Evolutionary conservation across 2,797 vertebrate species (phyloP).

Genomic region (Pipistrellus pygmaeus): DNA sequence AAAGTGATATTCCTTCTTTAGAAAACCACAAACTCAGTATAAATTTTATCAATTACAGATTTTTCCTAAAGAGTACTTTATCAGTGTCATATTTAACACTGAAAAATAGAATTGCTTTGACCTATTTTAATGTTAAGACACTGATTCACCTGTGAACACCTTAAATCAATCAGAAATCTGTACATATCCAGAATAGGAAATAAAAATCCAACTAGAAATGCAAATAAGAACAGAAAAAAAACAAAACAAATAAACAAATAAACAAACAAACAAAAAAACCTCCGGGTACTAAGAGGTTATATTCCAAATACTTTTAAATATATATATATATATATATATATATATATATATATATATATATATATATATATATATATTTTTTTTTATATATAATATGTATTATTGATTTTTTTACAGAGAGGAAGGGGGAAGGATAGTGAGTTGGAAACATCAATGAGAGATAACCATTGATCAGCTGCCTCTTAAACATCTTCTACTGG

Average conservation of each 20-base stretch:
- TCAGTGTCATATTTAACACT: slow-evolving; percentile 60
- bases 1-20: neutral
- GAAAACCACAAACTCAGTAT: neutral
- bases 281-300: neutral
- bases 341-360: too few species aligned
- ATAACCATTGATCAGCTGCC: too few species aligned
- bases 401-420: too few species aligned
- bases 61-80: slow-evolving; percentile 59
- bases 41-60: slow-evolving; percentile 50
- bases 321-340: too few species aligned
- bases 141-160: slow-evolving; percentile 69
- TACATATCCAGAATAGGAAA: slow-evolving; percentile 67
- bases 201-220: slow-evolving; percentile 24
- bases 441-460: too few species aligned
- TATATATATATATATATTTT: too few species aligned
- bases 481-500: too few species aligned
- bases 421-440: too few species aligned
- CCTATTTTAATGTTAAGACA: slow-evolving; percentile 63
- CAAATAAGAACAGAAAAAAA: slow-evolving; percentile 43
- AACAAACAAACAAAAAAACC: neutral
- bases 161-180: slow-evolving; percentile 76
- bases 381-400: too few species aligned
- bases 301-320: neutral
- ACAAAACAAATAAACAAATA: neutral
- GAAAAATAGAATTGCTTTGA: slow-evolving; percentile 72